Evolutionary conservation across 2,113 vertebrate species (phyloP).

Genomic region (Oncorhynchus mykiss): DNA sequence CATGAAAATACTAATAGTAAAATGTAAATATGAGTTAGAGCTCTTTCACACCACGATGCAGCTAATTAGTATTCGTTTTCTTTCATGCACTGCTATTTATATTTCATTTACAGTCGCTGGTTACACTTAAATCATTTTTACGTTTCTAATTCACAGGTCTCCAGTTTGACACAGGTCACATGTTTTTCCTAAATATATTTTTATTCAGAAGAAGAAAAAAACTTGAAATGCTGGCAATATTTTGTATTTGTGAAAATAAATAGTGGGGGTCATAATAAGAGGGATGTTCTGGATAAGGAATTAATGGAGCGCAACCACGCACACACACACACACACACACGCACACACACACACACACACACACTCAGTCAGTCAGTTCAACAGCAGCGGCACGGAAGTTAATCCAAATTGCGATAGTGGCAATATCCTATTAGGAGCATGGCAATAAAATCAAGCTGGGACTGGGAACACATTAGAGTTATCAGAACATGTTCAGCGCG

Average conservation of each 20-base stretch:
- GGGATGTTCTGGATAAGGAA: conserved; percentile 56
- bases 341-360: conserved; percentile 10
- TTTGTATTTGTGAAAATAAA: conserved; percentile 46
- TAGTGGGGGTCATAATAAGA: conserved; percentile 41
- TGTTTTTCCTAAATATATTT: conserved; percentile 21
- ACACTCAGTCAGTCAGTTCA: conserved; percentile 43
- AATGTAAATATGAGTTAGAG: conserved; percentile 7
- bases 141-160: not conserved
- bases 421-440: conserved; percentile 67
- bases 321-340: conserved; percentile 7
- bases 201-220: conserved; percentile 29
- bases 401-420: conserved; percentile 70
- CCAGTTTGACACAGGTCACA: conserved; percentile 45
- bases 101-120: not conserved
- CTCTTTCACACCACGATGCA: too few relatives aligned
- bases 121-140: too few relatives aligned
- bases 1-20: conserved; percentile 13
- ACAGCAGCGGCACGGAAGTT: conserved; percentile 61
- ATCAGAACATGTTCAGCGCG: conserved; percentile 59
- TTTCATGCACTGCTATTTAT: not conserved
- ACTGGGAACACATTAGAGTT: conserved; percentile 61
- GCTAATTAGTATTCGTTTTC: not conserved
- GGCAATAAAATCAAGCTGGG: conserved; percentile 69
- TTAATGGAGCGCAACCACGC: conserved; percentile 55
- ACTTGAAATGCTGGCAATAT: conserved; percentile 40